These are phyloP conservation scores for Parazoanthus swiftii DNA, from an alignment of 92 coral and sea anemone species.

Conservation along the genomic window DNA sequence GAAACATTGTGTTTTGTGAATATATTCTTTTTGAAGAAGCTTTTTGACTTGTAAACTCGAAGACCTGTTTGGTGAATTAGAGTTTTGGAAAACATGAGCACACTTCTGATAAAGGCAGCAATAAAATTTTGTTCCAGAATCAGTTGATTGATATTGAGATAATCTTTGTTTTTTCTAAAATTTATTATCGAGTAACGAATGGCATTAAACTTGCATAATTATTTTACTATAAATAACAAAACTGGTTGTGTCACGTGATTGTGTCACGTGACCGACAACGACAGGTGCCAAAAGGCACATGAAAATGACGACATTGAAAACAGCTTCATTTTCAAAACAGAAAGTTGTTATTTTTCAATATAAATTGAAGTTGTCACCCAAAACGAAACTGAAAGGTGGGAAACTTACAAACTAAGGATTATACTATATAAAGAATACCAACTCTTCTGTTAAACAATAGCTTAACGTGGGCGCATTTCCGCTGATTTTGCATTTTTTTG, in stretches of 20 bases:
- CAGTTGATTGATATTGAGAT: neutral
- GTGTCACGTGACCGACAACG: conserved; percentile 27
- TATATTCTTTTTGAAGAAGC: neutral
- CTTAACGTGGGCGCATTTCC: conserved; percentile 6
- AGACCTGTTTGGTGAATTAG: neutral
- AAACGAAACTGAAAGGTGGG: neutral
- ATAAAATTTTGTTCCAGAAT: neutral
- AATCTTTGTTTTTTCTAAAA: neutral
- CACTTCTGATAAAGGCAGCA: neutral
- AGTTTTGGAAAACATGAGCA: neutral
- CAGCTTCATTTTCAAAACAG: conserved; percentile 5
- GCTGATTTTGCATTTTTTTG: conserved; percentile 25
- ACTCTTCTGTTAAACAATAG: neutral
- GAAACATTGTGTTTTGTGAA: neutral
- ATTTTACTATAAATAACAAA: neutral
- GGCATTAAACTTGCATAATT: neutral
- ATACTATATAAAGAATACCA: neutral
- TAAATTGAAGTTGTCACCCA: neutral
- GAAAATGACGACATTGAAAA: conserved; percentile 43
- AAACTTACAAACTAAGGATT: neutral
- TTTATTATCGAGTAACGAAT: neutral
- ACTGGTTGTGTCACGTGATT: conserved; percentile 6
- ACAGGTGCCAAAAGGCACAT: conserved; percentile 38
- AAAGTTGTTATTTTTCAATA: neutral
- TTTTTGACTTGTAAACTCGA: neutral